Evolutionary conservation across 2,113 vertebrate genomes (phyloP).

Genomic region (Engystomops pustulosus): DNA sequence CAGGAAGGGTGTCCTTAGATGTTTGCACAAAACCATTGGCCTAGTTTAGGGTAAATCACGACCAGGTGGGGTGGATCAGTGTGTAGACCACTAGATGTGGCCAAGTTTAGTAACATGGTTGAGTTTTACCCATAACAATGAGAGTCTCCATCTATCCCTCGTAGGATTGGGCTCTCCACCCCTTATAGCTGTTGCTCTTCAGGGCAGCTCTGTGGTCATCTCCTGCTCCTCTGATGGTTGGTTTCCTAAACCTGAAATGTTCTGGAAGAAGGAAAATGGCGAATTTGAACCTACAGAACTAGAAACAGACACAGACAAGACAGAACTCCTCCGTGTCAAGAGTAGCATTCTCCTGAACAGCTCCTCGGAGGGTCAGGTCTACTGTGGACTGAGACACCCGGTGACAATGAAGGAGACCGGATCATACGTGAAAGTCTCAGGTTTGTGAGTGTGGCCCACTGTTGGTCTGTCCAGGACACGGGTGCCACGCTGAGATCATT

Average conservation of each 20-base stretch:
- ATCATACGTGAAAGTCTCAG: conserved; percentile 43
- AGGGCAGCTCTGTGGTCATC: conserved; percentile 28
- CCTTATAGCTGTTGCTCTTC: background rate
- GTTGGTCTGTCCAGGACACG: too few relatives aligned
- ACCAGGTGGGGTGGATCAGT: background rate
- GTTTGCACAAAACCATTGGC: too few relatives aligned
- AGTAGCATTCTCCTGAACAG: conserved; percentile 1
- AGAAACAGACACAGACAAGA: background rate
- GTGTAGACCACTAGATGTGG: background rate
- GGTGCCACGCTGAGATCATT: too few relatives aligned
- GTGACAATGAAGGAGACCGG: conserved; percentile 2
- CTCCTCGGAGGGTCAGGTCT: background rate
- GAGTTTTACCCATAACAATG: too few relatives aligned
- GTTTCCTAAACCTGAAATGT: conserved; percentile 42
- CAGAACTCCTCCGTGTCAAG: background rate
- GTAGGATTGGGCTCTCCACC: conserved; percentile 30
- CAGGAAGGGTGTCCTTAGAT: too few relatives aligned
- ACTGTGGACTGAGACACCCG: conserved; percentile 26
- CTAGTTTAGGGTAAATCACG: too few relatives aligned
- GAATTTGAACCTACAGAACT: background rate
- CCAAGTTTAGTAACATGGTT: too few relatives aligned
- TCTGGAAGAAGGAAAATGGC: conserved; percentile 14
- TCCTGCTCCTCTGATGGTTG: conserved; percentile 42
- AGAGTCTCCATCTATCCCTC: too few relatives aligned
- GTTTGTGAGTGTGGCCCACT: conserved; percentile 11